Evolutionary conservation across 2,797 vertebrate genomes (phyloP), one percentile per base, ranked within the genome.

Genomic region (Sebastes oblongus): DNA sequence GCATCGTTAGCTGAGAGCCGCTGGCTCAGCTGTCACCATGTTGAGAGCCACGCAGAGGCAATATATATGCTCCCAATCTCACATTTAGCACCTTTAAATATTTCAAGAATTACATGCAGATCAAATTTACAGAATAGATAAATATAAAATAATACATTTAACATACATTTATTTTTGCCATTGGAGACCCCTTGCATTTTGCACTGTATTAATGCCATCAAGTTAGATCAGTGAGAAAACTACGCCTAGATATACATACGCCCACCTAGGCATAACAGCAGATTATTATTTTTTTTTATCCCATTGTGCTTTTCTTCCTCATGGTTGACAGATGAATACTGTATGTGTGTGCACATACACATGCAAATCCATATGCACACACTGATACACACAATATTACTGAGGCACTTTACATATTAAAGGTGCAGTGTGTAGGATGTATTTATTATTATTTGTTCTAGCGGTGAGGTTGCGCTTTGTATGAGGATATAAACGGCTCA

Each of bases 371-470:
- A 65, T 29, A 78, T 25, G 27, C 64, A 65, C 66, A 80, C 69
- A 34, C 12, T 9, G n/a, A 52, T 16, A 27, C 39, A 42, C 29
- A 65, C 30, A 56, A 60, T 55, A 5, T 60, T 84, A 66, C 27
- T 8, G 14, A 29, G 85, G 71, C 71, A 2, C 65, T 76, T 67
- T 30, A 77, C 72, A 82, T 81, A 85, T 83, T 46, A 46, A 46
- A 18, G 42, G 42, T 18, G 16, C 42, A 0, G 14, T 46, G 42
- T 46, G 42, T 46, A 46, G 42, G 42, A 46, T 46, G 6, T 46
- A 46, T 46, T 46, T 8, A 18, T 46, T 46, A 18, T 46, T 46
- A 46, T 46, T 46, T 46, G 6, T 46, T 46, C 42, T 46, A 46
- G 6, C 16, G 16, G 42, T 46, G 46, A 50, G 46, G 46, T 50